Base-by-base conservation (phyloP, 2,888 invertebrate genomes). In the Gortyna flavago region DNA sequence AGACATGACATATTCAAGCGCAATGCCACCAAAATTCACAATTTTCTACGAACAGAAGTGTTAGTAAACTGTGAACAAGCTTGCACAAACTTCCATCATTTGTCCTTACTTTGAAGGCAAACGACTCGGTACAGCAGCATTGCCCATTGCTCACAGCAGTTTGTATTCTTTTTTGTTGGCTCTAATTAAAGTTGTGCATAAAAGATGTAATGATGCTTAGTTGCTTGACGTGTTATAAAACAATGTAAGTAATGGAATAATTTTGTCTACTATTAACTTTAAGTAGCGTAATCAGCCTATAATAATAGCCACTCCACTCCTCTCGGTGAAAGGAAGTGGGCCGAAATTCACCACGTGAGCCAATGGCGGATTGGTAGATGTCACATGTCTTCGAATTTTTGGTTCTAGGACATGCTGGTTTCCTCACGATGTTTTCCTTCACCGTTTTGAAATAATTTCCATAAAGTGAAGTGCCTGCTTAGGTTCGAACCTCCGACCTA, bases 41-140 rank as follows among this genome's bases (percentile, higher is more conserved):
- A 65, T 62, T 81, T 81, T 73, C 81, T 68, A 38, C n/a, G 67
- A 68, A 57, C 38, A 35, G 25, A 81, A 66, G 21, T 79, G 66
- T 62, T 29, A 32, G 44, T 35, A 25, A 67, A 66, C 54, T 16
- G 38, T 65, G 16, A 62, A 57, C 80, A 72, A 64, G 67, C 38
- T 74, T 67, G 54, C 67, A 81, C 61, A 54, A n/a, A 62, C 59
- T 80, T 16, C 5, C 25, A 62, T 54, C 51, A 54, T 29, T 38
- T 73, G 29, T 80, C 41, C 7, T 59, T 59, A 62, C 66, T 74
- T 74, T 81, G 67, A 64, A 54, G n/a, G 9, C 29, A n/a, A 74
- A 67, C 38, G 35, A 67, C 54, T 62, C 66, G n/a, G 48, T 68
- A 11, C 18, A 38, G 54, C 38, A 67, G 72, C 44, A 74, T 79